Percentiles rank a stretch among this genome's conserved stretches.
Evolutionary conservation across 2,113 vertebrate species (phyloP).

Genomic region (Tachuris rubrigastra): DNA sequence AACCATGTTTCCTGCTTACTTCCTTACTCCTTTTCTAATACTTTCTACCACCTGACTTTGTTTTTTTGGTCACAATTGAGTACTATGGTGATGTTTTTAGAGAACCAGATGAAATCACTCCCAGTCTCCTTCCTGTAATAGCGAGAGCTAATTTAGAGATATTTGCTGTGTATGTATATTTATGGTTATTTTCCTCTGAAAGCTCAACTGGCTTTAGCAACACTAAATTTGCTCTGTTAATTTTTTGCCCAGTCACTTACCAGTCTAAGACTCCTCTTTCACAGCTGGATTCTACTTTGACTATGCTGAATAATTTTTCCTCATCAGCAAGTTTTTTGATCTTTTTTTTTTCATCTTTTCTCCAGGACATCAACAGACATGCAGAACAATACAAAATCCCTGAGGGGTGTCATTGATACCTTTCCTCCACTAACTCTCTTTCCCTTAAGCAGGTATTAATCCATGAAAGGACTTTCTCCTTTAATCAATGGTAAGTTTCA

Average conservation of each 20-base stretch:
- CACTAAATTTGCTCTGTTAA: neutral
- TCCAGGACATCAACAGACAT: neutral
- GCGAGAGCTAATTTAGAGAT: neutral
- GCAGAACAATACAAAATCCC: neutral
- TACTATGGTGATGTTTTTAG: neutral
- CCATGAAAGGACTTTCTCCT: neutral
- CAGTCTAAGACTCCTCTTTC: neutral
- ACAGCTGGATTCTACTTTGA: neutral
- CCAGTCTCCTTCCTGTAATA: slow-evolving; percentile 8
- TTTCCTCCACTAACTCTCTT: neutral
- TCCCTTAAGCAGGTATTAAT: neutral
- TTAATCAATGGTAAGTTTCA: neutral
- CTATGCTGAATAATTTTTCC: neutral
- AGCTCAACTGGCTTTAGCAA: neutral
- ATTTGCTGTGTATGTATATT: neutral
- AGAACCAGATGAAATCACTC: neutral
- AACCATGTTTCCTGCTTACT: slow-evolving; percentile 12
- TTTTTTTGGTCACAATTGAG: neutral
- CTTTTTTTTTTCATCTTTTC: neutral
- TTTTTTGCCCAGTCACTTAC: neutral
- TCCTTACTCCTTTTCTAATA: slow-evolving; percentile 9
- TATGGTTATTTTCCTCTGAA: neutral
- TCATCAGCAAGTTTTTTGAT: neutral
- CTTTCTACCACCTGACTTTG: neutral
- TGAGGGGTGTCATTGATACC: neutral